Evolutionary conservation across 2,888 invertebrate genomes (phyloP).

Genomic region (Marasmarcha lunaedactyla): DNA sequence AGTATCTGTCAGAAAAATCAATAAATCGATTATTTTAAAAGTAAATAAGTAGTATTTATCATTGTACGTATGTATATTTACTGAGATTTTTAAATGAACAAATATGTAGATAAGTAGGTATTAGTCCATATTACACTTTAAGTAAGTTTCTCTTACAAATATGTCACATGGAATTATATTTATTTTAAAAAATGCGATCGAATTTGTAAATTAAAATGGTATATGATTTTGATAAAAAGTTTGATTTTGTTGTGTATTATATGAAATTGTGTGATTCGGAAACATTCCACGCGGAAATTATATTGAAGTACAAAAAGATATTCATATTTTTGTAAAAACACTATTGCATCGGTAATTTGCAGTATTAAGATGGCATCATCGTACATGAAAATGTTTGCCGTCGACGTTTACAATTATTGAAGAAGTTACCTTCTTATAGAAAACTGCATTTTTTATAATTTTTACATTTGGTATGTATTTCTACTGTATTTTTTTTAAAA

Average conservation of each 20-base stretch:
- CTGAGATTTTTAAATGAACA: conserved; percentile 43
- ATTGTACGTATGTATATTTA: conserved; percentile 31
- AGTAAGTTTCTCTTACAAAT: conserved; percentile 13
- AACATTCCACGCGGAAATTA: conserved; percentile 62
- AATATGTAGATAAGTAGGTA: conserved; percentile 32
- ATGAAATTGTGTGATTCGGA: conserved; percentile 52
- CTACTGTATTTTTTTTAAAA: conserved; percentile 34
- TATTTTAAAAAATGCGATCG: conserved; percentile 40
- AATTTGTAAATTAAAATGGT: conserved; percentile 25
- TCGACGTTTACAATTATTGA: too few relatives aligned
- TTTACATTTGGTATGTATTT: conserved; percentile 49
- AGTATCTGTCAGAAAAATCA: too few relatives aligned
- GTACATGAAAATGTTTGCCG: neutral
- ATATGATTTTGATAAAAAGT: conserved; percentile 30
- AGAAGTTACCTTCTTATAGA: neutral
- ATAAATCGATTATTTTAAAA: too few relatives aligned
- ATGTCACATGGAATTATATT: conserved; percentile 34
- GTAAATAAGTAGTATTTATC: neutral
- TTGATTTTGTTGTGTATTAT: conserved; percentile 46
- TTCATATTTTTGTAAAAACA: conserved; percentile 62
- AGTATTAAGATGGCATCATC: conserved; percentile 34
- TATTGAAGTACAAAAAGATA: conserved; percentile 64
- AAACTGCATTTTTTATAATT: conserved; percentile 37
- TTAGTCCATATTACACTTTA: conserved; percentile 36
- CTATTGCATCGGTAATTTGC: conserved; percentile 50